A percentile compares a stretch with the other conserved stretches of the same genome.
phyloP scores from a whole-genome alignment of 2,113 vertebrate genomes.

The Egretta garzetta region DNA sequence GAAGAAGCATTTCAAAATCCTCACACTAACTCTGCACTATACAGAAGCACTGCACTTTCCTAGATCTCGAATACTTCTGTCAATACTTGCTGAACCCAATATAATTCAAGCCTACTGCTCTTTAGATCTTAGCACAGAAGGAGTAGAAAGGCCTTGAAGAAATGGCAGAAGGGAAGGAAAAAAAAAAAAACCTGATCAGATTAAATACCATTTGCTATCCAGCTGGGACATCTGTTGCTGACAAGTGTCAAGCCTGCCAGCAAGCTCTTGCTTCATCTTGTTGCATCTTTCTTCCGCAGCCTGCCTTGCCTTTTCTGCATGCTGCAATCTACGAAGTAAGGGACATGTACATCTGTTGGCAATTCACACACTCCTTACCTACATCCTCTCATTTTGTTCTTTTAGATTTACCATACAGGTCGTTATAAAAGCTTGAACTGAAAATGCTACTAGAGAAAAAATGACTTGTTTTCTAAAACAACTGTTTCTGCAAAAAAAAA shows the following conservation, averaged over 20 bases:
- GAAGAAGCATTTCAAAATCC: background rate
- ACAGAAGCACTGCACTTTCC: background rate
- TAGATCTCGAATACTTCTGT: background rate
- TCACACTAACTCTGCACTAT: background rate
- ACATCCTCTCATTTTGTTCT: background rate
- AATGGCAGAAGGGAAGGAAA: background rate
- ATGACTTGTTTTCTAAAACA: background rate
- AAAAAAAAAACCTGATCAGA: background rate
- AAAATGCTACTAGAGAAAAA: background rate
- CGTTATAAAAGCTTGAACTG: background rate
- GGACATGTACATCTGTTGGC: background rate
- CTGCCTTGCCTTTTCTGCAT: slow-evolving; percentile 79
- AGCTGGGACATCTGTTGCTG: slow-evolving; percentile 86
- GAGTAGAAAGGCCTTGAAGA: background rate
- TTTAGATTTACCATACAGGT: background rate
- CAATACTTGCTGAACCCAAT: background rate
- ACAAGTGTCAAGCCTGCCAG: slow-evolving; percentile 75
- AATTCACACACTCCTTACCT: background rate
- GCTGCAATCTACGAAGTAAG: slow-evolving; percentile 78
- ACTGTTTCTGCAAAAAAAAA: background rate
- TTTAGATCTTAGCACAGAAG: background rate
- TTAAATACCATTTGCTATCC: slow-evolving; percentile 83
- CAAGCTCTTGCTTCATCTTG: slow-evolving; percentile 83
- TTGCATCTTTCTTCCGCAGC: slow-evolving; percentile 82
- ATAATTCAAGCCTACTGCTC: background rate